These are phyloP conservation scores for Ligdia adustata DNA, from an alignment of 2,888 invertebrate genomes.

Conservation along the genomic window DNA sequence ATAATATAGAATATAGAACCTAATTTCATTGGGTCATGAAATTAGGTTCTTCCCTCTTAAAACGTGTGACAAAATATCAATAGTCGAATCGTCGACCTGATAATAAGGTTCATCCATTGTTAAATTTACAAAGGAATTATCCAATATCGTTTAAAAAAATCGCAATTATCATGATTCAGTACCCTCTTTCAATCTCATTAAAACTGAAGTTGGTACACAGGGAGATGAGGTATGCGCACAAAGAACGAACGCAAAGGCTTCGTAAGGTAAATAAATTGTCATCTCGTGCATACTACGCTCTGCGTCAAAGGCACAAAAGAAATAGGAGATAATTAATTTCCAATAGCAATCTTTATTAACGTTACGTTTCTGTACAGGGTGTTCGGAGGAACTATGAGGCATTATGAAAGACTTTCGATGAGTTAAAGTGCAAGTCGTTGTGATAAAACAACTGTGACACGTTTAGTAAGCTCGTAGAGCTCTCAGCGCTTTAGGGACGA, in stretches of 20 bases:
- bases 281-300: background rate
- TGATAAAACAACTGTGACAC: too few relatives aligned
- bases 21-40: too few relatives aligned
- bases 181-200: conserved; percentile 17
- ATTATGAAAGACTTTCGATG: too few relatives aligned
- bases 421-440: too few relatives aligned
- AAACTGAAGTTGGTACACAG: background rate
- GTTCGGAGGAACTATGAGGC: too few relatives aligned
- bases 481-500: too few relatives aligned
- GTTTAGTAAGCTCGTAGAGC: too few relatives aligned
- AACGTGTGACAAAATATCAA: background rate
- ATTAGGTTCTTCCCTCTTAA: too few relatives aligned
- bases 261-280: too few relatives aligned
- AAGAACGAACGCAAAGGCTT: too few relatives aligned
- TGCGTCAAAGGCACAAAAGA: conserved; percentile 17
- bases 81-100: background rate
- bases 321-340: conserved; percentile 13
- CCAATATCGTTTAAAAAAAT: conserved; percentile 14
- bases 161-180: conserved; percentile 12
- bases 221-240: conserved; percentile 5
- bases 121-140: conserved; percentile 14
- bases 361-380: background rate
- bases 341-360: conserved; percentile 5
- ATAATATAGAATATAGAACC: too few relatives aligned
- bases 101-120: conserved; percentile 16